phyloP scores from a whole-genome alignment of 53 echinoderm and acorn worm species.

The Luidia sarsii region DNA sequence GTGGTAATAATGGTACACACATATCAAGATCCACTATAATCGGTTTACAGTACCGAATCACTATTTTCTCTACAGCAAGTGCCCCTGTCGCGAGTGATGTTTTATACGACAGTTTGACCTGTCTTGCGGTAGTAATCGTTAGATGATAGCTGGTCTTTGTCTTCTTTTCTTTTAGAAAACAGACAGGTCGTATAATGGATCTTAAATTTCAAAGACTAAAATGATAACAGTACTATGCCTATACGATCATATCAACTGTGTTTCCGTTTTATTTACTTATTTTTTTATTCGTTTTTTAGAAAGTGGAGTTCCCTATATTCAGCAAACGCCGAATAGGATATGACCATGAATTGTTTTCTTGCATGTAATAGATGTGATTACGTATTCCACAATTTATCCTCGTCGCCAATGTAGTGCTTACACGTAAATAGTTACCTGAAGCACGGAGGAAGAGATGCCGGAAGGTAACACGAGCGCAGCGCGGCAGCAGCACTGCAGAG shows the following conservation, averaged over 20 bases:
- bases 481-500: no score
- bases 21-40: no score
- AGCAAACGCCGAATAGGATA: neutral
- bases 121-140: neutral
- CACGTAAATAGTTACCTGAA: no score
- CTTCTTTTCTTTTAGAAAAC: neutral
- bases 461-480: no score
- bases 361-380: no score
- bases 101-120: slow-evolving; percentile 25
- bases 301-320: neutral
- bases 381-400: slow-evolving; percentile 10
- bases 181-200: neutral
- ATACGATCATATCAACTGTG: neutral
- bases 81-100: slow-evolving; percentile 6
- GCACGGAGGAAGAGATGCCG: no score
- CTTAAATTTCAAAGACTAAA: neutral
- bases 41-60: neutral
- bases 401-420: slow-evolving; percentile 9
- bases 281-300: no score
- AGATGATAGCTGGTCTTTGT: neutral
- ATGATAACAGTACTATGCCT: neutral
- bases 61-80: neutral
- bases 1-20: no score
- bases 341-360: no score
- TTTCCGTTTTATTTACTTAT: neutral